phyloP scores from a whole-genome alignment of 2,797 vertebrate species.

The Adelosebastes latens region DNA sequence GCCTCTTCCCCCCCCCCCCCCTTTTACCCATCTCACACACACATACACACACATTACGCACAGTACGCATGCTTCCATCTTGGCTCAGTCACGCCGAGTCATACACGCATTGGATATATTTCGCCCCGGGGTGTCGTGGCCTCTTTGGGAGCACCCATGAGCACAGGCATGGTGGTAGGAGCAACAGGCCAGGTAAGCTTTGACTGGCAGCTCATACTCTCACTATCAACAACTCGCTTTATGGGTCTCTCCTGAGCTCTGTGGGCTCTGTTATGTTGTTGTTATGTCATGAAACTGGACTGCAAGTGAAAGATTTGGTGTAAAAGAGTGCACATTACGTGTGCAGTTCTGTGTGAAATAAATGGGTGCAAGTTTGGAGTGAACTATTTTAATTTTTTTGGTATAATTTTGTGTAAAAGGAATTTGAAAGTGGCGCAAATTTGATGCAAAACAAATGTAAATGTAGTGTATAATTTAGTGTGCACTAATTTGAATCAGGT shows the following conservation, averaged over 20 bases:
- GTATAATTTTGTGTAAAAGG: background rate
- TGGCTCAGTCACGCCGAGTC: background rate
- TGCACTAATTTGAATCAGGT: background rate
- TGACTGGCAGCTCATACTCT: background rate
- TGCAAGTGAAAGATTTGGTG: no score
- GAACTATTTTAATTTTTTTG: background rate
- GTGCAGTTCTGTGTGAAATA: background rate
- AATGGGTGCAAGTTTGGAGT: background rate
- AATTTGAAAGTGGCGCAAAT: background rate
- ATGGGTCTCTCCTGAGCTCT: background rate
- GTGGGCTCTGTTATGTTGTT: background rate
- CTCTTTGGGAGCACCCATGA: slow-evolving; percentile 65
- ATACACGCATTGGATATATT: slow-evolving; percentile 46
- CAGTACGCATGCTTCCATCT: background rate
- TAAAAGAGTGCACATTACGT: background rate
- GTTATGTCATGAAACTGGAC: background rate
- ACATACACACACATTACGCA: slow-evolving; percentile 10
- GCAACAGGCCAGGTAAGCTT: slow-evolving; percentile 79
- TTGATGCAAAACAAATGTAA: background rate
- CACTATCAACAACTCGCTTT: accelerated
- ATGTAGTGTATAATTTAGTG: background rate
- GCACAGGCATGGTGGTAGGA: slow-evolving; percentile 73
- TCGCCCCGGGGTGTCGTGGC: slow-evolving; percentile 5
- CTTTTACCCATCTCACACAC: background rate
- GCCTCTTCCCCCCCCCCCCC: slow-evolving; percentile 4